These are phyloP conservation scores for Mohoua ochrocephala DNA, from an alignment of 2,113 vertebrate genomes.

Conservation along the genomic window DNA sequence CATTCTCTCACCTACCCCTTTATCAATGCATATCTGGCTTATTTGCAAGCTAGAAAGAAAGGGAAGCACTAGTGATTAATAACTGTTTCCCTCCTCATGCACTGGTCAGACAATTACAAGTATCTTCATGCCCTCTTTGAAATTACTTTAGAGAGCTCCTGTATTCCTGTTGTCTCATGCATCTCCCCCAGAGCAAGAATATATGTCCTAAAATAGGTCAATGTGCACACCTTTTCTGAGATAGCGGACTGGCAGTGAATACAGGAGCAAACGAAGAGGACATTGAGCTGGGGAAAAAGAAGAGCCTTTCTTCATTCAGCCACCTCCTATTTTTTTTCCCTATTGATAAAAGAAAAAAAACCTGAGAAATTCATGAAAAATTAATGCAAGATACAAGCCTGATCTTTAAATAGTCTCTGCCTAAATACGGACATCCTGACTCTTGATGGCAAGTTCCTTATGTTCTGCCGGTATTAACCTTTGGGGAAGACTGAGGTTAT, in stretches of 20 bases:
- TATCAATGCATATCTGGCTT: background rate
- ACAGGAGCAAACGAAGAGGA: background rate
- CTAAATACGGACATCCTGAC: background rate
- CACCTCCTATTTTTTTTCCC: background rate
- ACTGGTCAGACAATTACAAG: background rate
- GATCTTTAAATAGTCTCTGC: background rate
- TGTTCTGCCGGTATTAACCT: background rate
- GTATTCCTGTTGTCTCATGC: background rate
- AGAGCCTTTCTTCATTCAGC: background rate
- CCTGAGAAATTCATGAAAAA: background rate
- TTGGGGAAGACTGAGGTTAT: background rate
- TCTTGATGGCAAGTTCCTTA: background rate
- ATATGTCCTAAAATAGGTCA: background rate
- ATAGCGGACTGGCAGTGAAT: background rate
- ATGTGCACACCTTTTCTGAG: background rate
- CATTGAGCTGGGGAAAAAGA: background rate
- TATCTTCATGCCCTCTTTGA: background rate
- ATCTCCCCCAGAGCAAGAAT: background rate
- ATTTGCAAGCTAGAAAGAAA: background rate
- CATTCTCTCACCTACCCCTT: background rate
- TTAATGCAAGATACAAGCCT: background rate
- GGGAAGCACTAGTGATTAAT: background rate
- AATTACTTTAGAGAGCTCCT: background rate
- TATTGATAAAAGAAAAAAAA: background rate
- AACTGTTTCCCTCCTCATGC: background rate